Percentiles rank a stretch among this genome's conserved stretches.
Conservation (phyloP, 2,888 invertebrate genomes). For the Drosophila peninsularis region DNA sequence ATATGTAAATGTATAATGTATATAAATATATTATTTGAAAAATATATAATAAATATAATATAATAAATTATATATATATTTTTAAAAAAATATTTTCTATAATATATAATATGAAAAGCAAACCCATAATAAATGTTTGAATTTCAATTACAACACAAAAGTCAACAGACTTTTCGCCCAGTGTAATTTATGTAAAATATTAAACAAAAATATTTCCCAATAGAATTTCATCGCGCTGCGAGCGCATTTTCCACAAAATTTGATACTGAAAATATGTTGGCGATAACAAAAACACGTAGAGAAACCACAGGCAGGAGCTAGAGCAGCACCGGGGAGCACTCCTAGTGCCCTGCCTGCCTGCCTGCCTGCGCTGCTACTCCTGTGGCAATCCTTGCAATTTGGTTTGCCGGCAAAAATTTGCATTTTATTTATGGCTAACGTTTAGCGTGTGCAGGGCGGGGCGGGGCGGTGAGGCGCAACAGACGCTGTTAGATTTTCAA, state of each 20-base stretch:
- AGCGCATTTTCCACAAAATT: constrained; percentile 70
- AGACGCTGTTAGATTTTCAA: constrained; percentile 60
- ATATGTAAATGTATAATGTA: too few species aligned
- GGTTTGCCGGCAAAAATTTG: constrained; percentile 56
- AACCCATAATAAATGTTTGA: not conserved
- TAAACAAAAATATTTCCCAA: constrained; percentile 64
- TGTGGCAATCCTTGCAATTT: constrained; percentile 65
- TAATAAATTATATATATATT: too few species aligned
- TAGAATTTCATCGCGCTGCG: constrained; percentile 67
- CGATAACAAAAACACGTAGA: constrained; percentile 66
- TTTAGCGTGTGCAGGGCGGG: constrained; percentile 49
- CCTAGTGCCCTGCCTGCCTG: too few species aligned
- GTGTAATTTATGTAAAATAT: constrained; percentile 26
- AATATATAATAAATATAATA: too few species aligned
- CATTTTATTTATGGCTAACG: constrained; percentile 76
- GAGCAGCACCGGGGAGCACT: not conserved
- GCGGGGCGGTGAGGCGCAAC: not conserved
- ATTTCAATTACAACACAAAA: not conserved
- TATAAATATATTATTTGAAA: too few species aligned
- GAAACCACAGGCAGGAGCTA: constrained; percentile 48
- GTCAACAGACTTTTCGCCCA: not conserved
- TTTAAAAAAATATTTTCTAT: too few species aligned
- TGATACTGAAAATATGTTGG: constrained; percentile 70
- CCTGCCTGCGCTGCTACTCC: not conserved
- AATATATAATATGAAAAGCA: too few species aligned